phyloP scores from a whole-genome alignment of 2,113 vertebrate genomes.

The Epinephelus fuscoguttatus region DNA sequence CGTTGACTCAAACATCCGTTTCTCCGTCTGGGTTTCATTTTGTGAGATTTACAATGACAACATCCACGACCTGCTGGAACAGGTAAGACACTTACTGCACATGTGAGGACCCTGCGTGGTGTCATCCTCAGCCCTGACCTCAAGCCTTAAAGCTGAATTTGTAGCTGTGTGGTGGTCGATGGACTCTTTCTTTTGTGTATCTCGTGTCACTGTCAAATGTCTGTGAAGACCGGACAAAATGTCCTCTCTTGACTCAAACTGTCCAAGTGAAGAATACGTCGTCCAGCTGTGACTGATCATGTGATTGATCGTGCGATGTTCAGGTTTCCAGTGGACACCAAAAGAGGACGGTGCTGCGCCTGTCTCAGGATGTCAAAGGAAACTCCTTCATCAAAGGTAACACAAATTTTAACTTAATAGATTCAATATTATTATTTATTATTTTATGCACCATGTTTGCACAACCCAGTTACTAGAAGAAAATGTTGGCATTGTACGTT shows the following conservation, averaged over 20 bases:
- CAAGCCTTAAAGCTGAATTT: no score
- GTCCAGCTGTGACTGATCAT: background rate
- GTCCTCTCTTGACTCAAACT: background rate
- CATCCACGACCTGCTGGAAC: slow-evolving; percentile 93
- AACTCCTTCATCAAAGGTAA: slow-evolving; percentile 95
- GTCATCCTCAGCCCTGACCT: background rate
- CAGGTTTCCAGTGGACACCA: slow-evolving; percentile 79
- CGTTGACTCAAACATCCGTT: slow-evolving; percentile 76
- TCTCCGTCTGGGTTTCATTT: slow-evolving; percentile 96
- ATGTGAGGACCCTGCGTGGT: background rate
- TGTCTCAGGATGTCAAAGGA: slow-evolving; percentile 94
- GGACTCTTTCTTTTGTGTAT: no score
- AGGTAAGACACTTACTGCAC: slow-evolving; percentile 53
- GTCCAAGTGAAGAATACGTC: background rate
- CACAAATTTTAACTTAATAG: background rate
- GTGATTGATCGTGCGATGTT: slow-evolving; percentile 1
- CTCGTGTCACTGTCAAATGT: no score
- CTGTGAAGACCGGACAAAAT: background rate
- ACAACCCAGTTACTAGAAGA: no score
- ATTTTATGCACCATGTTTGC: no score
- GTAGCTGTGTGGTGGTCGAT: no score
- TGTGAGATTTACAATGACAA: slow-evolving; percentile 98
- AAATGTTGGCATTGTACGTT: no score
- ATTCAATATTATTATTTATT: background rate
- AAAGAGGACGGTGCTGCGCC: slow-evolving; percentile 88